Base-by-base conservation (phyloP, 2,888 invertebrate genomes). In the Melieria omissa region DNA sequence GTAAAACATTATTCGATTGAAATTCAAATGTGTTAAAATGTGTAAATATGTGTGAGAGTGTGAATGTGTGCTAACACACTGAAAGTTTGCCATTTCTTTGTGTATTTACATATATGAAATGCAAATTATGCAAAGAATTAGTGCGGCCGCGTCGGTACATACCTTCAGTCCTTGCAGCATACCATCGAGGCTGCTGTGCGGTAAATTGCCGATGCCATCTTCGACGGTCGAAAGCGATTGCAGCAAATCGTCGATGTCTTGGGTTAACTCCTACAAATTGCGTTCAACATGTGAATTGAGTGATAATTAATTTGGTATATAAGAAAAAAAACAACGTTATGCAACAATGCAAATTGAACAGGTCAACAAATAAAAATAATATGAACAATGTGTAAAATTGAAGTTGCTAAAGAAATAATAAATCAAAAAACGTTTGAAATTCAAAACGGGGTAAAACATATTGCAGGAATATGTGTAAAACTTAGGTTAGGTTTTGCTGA, bases 91-190 rank as follows among this genome's bases (percentile, higher is more conserved):
- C 8, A 0, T 49, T 7, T 61, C 6, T 60, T 29, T 60, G 8
- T 60, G 42, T 29, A 60, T 60, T 12, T 60, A 60, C 9, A 10
- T 60, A 60, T 60, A 0, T 60, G 41, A n/a, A 54, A 14, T 8
- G 29, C 29, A 41, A 41, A 57, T 14, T 7, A n/a, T 57, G 12
- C 29, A 9, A 3, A 57, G 8, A 29, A 29, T 29, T 1, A 29
- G 29, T 29, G 29, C 29, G 29, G 4, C 58, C 41, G 42, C 10
- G 41, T 42, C 42, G 12, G 57, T 12, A 77, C 77, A 92, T 88
- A 94, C 94, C 91, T 89, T 89, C 58, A 94, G 88, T 78, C 92
- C 92, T 65, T 89, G 88, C 77, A 92, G 89, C 92, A 94, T 93
- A 69, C 90, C 89, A 77, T 91, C 90, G 79, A 93, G 90, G 84